phyloP scores from a whole-genome alignment of 2,888 invertebrate species.

The Lasioglossum leucozonium region DNA sequence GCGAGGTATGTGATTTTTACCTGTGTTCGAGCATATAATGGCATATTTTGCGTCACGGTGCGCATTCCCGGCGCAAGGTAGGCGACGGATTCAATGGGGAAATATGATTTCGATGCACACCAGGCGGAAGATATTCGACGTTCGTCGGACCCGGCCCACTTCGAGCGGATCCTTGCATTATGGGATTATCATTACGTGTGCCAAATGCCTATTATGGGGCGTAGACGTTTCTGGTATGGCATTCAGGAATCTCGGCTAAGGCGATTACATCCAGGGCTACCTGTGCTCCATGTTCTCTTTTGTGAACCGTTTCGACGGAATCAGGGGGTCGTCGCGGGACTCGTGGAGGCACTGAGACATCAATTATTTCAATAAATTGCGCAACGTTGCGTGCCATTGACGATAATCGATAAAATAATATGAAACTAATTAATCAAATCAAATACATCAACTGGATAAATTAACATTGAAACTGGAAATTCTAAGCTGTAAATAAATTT shows the following conservation, averaged over 20 bases:
- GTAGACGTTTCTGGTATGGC: conserved; percentile 39
- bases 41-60: conserved; percentile 19
- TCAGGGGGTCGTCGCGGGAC: conserved; percentile 10
- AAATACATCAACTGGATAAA: not conserved
- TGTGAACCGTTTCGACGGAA: conserved; percentile 54
- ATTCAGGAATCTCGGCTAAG: conserved; percentile 68
- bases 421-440: not conserved
- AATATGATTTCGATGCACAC: conserved; percentile 65
- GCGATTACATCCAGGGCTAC: conserved; percentile 69
- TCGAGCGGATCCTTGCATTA: conserved; percentile 67
- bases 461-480: not conserved
- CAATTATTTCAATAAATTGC: not conserved
- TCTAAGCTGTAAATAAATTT: not conserved
- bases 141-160: conserved; percentile 59
- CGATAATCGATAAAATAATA: not conserved
- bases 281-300: conserved; percentile 52
- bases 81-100: conserved; percentile 47
- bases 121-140: conserved; percentile 69
- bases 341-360: not conserved
- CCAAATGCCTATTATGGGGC: conserved; percentile 62
- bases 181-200: conserved; percentile 74
- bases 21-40: conserved; percentile 19
- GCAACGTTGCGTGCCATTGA: not conserved
- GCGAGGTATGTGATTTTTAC: conserved; percentile 20
- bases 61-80: conserved; percentile 18